These are phyloP conservation scores for Psilopsiagon aurifrons DNA, from an alignment of 2,113 vertebrate genomes.

Conservation along the genomic window DNA sequence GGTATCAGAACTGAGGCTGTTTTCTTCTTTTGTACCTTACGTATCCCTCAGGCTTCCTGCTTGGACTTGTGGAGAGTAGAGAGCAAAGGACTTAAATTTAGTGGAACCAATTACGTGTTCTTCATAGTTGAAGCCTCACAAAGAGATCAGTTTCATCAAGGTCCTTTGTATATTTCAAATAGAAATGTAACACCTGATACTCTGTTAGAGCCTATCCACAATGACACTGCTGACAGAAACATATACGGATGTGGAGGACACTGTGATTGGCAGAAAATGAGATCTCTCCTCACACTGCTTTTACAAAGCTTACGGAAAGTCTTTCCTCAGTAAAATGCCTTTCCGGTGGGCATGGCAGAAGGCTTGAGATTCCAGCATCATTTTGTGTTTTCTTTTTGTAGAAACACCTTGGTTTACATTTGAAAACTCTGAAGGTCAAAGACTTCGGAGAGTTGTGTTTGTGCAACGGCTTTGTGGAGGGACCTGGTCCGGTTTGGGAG, in stretches of 20 bases:
- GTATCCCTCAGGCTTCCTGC: not conserved
- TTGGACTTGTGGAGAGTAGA: not conserved
- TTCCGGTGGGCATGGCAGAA: not conserved
- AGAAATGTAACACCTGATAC: not conserved
- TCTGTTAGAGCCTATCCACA: not conserved
- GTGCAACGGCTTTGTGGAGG: not conserved
- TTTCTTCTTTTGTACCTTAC: not conserved
- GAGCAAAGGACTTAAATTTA: not conserved
- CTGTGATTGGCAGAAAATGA: not conserved
- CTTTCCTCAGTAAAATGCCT: not conserved
- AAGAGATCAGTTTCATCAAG: not conserved
- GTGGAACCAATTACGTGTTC: not conserved
- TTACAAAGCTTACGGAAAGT: not conserved
- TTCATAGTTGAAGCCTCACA: not conserved
- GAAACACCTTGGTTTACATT: not conserved
- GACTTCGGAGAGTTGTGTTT: not conserved
- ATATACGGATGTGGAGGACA: accelerated
- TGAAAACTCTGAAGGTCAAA: not conserved
- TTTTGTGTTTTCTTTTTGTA: not conserved
- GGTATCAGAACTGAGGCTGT: not conserved
- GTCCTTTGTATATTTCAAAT: not conserved
- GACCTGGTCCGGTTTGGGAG: not conserved
- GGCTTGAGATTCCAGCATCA: not conserved
- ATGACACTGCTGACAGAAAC: not conserved
- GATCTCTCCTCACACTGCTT: not conserved